Conservation (phyloP, 1,140 invertebrate species). For the Listronotus oregonensis region DNA sequence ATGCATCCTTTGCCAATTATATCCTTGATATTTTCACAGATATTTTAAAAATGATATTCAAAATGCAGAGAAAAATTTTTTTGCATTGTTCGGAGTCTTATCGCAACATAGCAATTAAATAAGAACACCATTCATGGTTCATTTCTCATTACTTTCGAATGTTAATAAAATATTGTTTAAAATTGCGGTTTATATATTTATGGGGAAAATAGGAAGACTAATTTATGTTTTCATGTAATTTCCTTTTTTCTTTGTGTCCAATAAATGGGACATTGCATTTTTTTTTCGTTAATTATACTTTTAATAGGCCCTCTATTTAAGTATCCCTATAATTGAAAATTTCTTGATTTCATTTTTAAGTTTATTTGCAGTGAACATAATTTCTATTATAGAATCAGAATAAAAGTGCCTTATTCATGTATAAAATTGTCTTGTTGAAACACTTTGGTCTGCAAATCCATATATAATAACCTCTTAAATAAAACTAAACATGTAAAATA, state of each 20-base stretch:
- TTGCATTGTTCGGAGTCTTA: slow-evolving; percentile 16
- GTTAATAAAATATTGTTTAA: slow-evolving; percentile 12
- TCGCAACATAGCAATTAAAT: slow-evolving; percentile 11
- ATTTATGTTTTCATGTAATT: slow-evolving; percentile 15
- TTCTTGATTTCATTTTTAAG: too few relatives aligned
- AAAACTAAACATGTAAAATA: too few relatives aligned
- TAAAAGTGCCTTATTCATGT: too few relatives aligned
- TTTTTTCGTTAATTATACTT: too few relatives aligned
- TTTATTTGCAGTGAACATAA: too few relatives aligned
- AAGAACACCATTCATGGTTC: slow-evolving; percentile 5
- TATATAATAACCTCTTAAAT: too few relatives aligned
- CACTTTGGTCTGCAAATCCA: too few relatives aligned
- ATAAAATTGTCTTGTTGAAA: too few relatives aligned
- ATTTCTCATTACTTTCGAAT: slow-evolving; percentile 34
- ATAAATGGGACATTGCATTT: not conserved
- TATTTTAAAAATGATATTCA: not conserved
- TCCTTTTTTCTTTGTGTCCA: slow-evolving; percentile 9
- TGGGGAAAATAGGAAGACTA: slow-evolving; percentile 9
- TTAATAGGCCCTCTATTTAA: too few relatives aligned
- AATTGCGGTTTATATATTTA: slow-evolving; percentile 12
- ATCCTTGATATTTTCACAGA: not conserved
- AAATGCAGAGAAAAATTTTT: not conserved
- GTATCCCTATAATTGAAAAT: too few relatives aligned
- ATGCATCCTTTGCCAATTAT: too few relatives aligned
- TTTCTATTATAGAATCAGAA: too few relatives aligned